Percentiles rank a stretch among this genome's conserved stretches.
phyloP scores from a whole-genome alignment of 1,140 invertebrate species.

The Antheraea pernyi region DNA sequence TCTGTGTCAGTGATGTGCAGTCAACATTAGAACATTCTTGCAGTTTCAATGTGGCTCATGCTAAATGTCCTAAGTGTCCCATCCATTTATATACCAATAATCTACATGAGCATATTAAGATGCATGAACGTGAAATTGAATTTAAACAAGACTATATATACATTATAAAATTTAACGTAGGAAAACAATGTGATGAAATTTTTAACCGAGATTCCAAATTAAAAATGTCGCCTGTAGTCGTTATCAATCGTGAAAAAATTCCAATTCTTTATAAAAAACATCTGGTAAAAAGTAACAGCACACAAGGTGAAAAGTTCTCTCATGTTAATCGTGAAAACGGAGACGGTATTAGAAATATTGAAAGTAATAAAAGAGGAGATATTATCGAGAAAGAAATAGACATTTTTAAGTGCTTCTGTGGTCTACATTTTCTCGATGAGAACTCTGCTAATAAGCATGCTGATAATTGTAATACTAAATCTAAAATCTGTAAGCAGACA shows the following conservation, averaged over 20 bases:
- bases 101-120: neutral
- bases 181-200: neutral
- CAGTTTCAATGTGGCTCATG: neutral
- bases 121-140: neutral
- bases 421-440: constrained; percentile 1
- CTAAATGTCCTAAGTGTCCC: constrained; percentile 3
- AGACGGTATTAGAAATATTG: neutral
- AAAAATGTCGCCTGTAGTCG: neutral
- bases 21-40: neutral
- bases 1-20: neutral
- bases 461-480: constrained; percentile 4
- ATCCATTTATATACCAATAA: neutral
- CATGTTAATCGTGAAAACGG: neutral
- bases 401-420: constrained; percentile 1
- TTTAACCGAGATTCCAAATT: neutral
- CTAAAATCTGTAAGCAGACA: neutral
- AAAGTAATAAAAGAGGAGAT: neutral
- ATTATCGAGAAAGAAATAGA: neutral
- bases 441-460: neutral
- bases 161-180: neutral
- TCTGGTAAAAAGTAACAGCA: neutral
- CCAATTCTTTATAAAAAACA: neutral
- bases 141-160: constrained; percentile 5
- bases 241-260: neutral
- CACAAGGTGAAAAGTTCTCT: neutral